Evolutionary conservation across 1,140 invertebrate species (phyloP).

Genomic region (Drosophila navojoa): DNA sequence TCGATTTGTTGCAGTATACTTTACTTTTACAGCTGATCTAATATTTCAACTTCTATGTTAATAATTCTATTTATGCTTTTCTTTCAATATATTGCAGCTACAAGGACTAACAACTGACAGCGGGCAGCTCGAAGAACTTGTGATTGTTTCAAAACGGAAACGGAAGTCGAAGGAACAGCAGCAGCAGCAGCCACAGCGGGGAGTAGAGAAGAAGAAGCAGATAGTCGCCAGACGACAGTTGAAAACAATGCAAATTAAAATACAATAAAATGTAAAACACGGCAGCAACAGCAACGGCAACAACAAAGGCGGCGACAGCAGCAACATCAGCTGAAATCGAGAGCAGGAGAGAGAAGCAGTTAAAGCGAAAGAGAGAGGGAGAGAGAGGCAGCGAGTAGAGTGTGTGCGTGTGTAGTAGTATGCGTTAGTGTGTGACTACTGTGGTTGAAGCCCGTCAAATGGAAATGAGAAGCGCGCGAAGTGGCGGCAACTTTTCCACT

Average conservation of each 20-base stretch:
- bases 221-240: conserved; percentile 56
- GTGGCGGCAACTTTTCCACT: conserved; percentile 76
- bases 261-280: conserved; percentile 79
- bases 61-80: conserved; percentile 9
- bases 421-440: conserved; percentile 8
- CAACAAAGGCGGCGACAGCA: conserved; percentile 9
- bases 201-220: background rate
- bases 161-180: conserved; percentile 60
- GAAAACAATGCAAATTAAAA: conserved; percentile 79
- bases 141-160: conserved; percentile 57
- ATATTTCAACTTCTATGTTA: too few species aligned
- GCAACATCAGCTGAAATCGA: conserved; percentile 21
- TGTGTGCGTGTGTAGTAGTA: background rate
- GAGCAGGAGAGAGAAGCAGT: background rate
- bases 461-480: conserved; percentile 48
- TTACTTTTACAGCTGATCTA: too few species aligned
- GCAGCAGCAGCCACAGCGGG: background rate
- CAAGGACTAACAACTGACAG: conserved; percentile 1
- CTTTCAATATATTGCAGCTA: conserved; percentile 17
- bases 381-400: background rate
- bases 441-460: conserved; percentile 46
- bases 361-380: background rate
- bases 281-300: conserved; percentile 31
- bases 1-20: too few species aligned
- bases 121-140: background rate